Percentiles rank a stretch among this genome's conserved stretches.
Conservation (phyloP, 2,797 vertebrate genomes). For the Acrocephalus scirpaceus region DNA sequence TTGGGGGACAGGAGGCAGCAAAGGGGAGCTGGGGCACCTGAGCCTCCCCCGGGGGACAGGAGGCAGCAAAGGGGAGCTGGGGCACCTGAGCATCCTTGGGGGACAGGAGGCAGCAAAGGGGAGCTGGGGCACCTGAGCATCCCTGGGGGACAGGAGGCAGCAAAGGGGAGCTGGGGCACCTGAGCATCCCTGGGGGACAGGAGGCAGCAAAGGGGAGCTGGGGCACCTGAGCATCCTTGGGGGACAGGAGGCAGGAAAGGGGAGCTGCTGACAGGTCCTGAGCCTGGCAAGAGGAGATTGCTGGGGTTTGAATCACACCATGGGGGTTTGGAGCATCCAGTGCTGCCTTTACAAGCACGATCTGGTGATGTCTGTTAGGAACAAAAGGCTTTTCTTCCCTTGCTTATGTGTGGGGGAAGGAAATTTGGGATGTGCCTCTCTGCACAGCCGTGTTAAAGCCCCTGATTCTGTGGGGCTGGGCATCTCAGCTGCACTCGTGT, state of each 20-base stretch:
- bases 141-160: too few species aligned
- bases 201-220: not conserved
- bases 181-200: not conserved
- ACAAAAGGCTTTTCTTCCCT: not conserved
- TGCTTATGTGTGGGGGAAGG: accelerated
- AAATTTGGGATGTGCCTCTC: not conserved
- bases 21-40: too few species aligned
- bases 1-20: too few species aligned
- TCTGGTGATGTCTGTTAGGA: not conserved
- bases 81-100: too few species aligned
- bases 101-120: too few species aligned
- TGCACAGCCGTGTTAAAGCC: not conserved
- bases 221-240: too few species aligned
- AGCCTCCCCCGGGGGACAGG: too few species aligned
- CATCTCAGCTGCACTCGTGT: not conserved
- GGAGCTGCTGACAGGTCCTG: not conserved
- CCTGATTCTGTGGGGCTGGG: not conserved
- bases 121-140: too few species aligned
- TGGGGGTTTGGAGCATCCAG: not conserved
- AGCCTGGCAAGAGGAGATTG: not conserved
- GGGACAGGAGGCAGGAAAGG: too few species aligned
- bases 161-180: not conserved
- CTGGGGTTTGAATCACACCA: not conserved
- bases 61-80: too few species aligned
- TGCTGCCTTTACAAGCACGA: not conserved